Base-by-base conservation (phyloP, 2,797 vertebrate species). In the Myotis vivesi region DNA sequence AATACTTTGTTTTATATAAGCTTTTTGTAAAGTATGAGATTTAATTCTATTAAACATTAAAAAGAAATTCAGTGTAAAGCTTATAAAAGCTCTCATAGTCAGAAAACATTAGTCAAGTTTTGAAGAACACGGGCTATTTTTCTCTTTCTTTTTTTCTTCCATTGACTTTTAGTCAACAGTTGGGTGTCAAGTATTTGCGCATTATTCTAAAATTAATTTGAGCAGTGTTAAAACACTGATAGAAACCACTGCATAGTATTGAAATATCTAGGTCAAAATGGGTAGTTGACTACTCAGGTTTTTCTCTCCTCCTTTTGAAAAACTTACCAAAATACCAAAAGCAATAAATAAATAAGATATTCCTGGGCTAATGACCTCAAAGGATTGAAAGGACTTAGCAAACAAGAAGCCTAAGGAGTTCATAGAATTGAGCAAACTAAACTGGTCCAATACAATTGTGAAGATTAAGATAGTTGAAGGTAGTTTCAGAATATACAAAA, bases 41-140 rank as follows among this genome's bases (percentile, higher is more conserved):
- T 90, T 92, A 92, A 92, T 89, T 91, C 44, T 13, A 84, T 22
- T 46, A 87, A 84, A 64, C 20, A 71, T 57, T 10, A 87, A 85
- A 94, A 95, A 89, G 19, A 82, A 0, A 49, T 44, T 59, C 15
- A 83, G 6, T 57, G 10, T 46, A 8, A 85, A 59, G 17, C 20
- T 75, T 93, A 90, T 46, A 83, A 75, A 89, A 92, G 25, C 7
- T 46, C 20, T 17, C 25, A 44, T 59, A 95, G 75, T 41, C 4
- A 83, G 15, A 36, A 86, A 76, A 88, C 11, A 2, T 75, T 19
- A 66, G 5, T 28, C 13, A 44, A 55, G 3, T 51, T 92, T 72
- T 46, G 8, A 89, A 92, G 7, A 2, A 38, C 19, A 36, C 28
- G 41, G 8, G 11, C 15, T 69, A 13, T 8, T 90, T 91, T 75